phyloP scores from a whole-genome alignment of 2,113 vertebrate species.

The Odobenus rosmarus region DNA sequence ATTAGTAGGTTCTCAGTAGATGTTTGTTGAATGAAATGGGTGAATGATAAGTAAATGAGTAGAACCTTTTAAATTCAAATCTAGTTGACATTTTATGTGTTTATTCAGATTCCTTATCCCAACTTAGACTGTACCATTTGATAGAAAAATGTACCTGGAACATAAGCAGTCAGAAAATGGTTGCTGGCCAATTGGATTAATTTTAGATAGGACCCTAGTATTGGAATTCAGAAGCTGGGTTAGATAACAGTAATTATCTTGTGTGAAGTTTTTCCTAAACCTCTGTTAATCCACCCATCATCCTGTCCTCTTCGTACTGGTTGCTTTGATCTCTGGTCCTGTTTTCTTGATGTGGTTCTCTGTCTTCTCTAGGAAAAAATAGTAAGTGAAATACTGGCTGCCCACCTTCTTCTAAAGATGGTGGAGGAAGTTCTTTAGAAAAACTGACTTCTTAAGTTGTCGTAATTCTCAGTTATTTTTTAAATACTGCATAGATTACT shows the following conservation, averaged over 20 bases:
- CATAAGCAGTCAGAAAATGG: background rate
- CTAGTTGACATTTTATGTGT: background rate
- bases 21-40: background rate
- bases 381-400: background rate
- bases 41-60: background rate
- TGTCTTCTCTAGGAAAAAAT: background rate
- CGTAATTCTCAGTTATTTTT: constrained; percentile 7
- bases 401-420: background rate
- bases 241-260: background rate
- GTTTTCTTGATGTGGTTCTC: background rate
- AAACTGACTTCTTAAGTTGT: background rate
- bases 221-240: background rate
- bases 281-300: background rate
- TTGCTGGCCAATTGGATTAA: constrained; percentile 7
- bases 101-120: background rate
- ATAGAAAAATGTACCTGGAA: background rate
- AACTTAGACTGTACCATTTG: background rate
- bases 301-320: background rate
- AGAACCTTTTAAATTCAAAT: background rate
- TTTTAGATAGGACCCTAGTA: background rate
- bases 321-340: background rate
- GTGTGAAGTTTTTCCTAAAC: background rate
- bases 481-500: background rate
- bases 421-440: background rate
- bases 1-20: background rate